These are phyloP conservation scores for Leucophora obtusa DNA, from an alignment of 2,888 invertebrate genomes.

Conservation along the genomic window DNA sequence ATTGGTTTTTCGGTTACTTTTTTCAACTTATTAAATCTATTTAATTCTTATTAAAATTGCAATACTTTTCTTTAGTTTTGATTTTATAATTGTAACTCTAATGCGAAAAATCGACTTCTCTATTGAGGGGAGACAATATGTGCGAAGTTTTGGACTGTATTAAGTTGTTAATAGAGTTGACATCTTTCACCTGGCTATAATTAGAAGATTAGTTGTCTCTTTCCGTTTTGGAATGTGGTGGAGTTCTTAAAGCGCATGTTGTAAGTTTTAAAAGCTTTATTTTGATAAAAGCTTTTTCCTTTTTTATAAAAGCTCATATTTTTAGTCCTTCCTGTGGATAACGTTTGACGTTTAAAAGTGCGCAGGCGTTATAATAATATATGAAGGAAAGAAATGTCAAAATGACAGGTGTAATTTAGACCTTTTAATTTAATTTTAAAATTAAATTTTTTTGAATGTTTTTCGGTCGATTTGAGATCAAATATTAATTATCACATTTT, in stretches of 20 bases:
- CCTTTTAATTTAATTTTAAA: slow-evolving; percentile 3
- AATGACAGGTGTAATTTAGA: slow-evolving; percentile 7
- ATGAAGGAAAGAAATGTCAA: slow-evolving; percentile 14
- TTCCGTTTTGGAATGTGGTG: slow-evolving; percentile 56
- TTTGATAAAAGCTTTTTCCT: slow-evolving; percentile 46
- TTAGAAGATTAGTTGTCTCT: slow-evolving; percentile 48
- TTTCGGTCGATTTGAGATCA: too few relatives aligned
- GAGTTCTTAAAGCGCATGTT: slow-evolving; percentile 59
- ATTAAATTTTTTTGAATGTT: too few relatives aligned
- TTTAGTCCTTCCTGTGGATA: slow-evolving; percentile 38
- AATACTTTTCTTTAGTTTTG: slow-evolving; percentile 40
- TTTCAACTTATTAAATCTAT: slow-evolving; percentile 22
- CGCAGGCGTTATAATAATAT: slow-evolving; percentile 39
- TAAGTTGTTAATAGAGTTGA: slow-evolving; percentile 57
- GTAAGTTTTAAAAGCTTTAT: not conserved
- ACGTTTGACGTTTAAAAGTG: not conserved
- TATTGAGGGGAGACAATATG: slow-evolving; percentile 54
- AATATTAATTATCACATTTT: too few relatives aligned
- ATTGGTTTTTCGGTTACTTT: slow-evolving; percentile 1
- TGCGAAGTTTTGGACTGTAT: slow-evolving; percentile 62
- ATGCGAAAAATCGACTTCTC: slow-evolving; percentile 64
- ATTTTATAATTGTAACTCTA: slow-evolving; percentile 61
- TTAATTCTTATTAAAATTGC: slow-evolving; percentile 18
- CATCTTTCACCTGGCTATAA: slow-evolving; percentile 52
- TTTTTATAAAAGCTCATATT: slow-evolving; percentile 51